Conservation (phyloP, 2,888 invertebrate genomes). For the Amiota mariae region DNA sequence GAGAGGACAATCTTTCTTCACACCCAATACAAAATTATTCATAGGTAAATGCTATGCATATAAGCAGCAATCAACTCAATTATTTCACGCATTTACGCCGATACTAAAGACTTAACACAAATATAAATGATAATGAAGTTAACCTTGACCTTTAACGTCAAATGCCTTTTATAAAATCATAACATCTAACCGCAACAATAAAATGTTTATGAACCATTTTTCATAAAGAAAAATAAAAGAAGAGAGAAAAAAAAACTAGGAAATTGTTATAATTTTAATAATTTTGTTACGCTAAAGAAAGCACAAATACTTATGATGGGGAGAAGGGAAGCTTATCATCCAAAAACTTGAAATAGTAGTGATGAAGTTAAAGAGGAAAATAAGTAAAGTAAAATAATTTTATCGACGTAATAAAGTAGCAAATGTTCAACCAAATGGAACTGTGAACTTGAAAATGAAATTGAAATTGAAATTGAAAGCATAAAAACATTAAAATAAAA, state of each 20-base stretch:
- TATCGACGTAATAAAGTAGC: slow-evolving; percentile 60
- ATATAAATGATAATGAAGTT: slow-evolving; percentile 24
- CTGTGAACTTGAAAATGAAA: slow-evolving; percentile 64
- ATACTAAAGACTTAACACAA: slow-evolving; percentile 23
- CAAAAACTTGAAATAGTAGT: not conserved
- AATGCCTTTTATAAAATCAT: slow-evolving; percentile 34
- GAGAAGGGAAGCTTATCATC: not conserved
- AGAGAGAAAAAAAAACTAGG: slow-evolving; percentile 35
- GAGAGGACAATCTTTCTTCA: too few relatives aligned
- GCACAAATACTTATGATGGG: slow-evolving; percentile 27
- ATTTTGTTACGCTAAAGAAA: slow-evolving; percentile 68
- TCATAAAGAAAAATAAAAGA: slow-evolving; percentile 28
- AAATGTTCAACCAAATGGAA: slow-evolving; percentile 59
- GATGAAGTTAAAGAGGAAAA: too few relatives aligned
- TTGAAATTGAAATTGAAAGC: slow-evolving; percentile 57
- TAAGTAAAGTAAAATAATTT: too few relatives aligned
- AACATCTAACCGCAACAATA: slow-evolving; percentile 15
- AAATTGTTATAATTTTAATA: slow-evolving; percentile 56
- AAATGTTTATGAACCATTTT: slow-evolving; percentile 33
- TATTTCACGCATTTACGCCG: slow-evolving; percentile 18
- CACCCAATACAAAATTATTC: not conserved
- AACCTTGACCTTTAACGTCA: slow-evolving; percentile 60
- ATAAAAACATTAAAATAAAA: slow-evolving; percentile 11
- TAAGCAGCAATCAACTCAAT: slow-evolving; percentile 28
- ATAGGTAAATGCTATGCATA: slow-evolving; percentile 10